These are phyloP conservation scores for Xenotilapia longispinis DNA, from an alignment of 2,113 vertebrate genomes.

Conservation along the genomic window DNA sequence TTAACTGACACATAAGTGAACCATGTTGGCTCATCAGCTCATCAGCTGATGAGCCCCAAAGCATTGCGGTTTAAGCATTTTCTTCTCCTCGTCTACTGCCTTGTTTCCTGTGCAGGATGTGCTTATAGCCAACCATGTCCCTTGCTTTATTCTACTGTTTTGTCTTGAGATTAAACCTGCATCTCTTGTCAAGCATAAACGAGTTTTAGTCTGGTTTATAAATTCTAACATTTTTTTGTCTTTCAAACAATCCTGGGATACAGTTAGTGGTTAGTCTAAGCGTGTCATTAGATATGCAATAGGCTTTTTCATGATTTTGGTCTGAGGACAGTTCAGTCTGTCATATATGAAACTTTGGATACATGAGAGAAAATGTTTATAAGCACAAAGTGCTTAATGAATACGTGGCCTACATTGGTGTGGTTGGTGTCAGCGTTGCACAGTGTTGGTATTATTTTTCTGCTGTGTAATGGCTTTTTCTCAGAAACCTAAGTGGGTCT, in stretches of 20 bases:
- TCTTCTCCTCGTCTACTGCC: not conserved
- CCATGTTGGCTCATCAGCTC: not conserved
- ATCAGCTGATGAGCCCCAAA: not conserved
- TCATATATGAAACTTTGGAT: not conserved
- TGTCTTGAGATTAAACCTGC: constrained; percentile 78
- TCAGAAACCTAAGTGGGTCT: constrained; percentile 20
- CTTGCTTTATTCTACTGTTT: not conserved
- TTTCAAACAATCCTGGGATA: constrained; percentile 82
- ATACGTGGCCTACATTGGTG: not conserved
- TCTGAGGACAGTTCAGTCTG: not conserved
- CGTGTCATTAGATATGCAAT: constrained; percentile 56
- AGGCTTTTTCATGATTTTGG: not conserved
- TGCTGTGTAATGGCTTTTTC: constrained; percentile 40
- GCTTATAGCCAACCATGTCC: not conserved
- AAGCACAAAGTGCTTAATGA: not conserved
- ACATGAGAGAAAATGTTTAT: not conserved
- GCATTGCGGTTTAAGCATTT: not conserved
- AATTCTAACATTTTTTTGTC: constrained; percentile 71
- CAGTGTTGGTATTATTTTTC: not conserved
- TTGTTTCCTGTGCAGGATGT: not conserved
- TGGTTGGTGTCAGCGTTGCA: not conserved
- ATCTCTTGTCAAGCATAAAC: constrained; percentile 74
- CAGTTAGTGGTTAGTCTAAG: constrained; percentile 76
- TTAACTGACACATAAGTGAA: not conserved
- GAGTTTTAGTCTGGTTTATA: not conserved